Evolutionary conservation across 2,888 invertebrate genomes (phyloP).

Genomic region (Brachycybe producta): DNA sequence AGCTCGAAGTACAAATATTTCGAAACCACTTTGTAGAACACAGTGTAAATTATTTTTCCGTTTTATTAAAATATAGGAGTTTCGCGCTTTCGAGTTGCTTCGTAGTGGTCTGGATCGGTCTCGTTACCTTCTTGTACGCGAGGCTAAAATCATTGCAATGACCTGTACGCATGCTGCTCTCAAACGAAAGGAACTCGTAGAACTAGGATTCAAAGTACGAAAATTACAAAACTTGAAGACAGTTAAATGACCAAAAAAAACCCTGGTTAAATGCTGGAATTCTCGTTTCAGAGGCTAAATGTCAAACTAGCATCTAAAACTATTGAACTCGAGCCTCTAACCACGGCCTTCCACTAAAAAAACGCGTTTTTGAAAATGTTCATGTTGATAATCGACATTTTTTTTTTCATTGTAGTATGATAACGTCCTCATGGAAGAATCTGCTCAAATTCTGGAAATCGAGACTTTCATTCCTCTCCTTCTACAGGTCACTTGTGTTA

Average conservation of each 20-base stretch:
- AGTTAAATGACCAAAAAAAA: no score
- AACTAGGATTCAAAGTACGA: slow-evolving; percentile 52
- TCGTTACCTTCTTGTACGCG: slow-evolving; percentile 90
- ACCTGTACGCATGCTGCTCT: slow-evolving; percentile 99
- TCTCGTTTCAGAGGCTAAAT: neutral
- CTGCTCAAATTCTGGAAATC: slow-evolving; percentile 97
- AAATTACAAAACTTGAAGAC: neutral
- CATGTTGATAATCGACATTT: neutral
- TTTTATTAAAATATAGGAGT: no score
- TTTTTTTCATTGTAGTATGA: slow-evolving; percentile 62
- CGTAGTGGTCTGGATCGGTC: slow-evolving; percentile 91
- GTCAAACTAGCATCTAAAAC: no score
- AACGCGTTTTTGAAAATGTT: neutral
- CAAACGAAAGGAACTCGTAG: slow-evolving; percentile 88
- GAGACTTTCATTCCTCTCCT: slow-evolving; percentile 98
- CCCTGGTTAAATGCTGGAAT: neutral
- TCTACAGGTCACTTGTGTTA: slow-evolving; percentile 53
- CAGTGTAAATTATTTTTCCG: neutral
- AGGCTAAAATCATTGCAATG: slow-evolving; percentile 99
- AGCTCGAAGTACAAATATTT: slow-evolving; percentile 54
- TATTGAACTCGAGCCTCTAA: slow-evolving; percentile 6
- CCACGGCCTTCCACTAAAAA: neutral
- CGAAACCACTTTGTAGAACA: neutral
- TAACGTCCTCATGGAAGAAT: slow-evolving; percentile 98
- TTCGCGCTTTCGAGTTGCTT: slow-evolving; percentile 91